Base-by-base conservation (phyloP, 2,888 invertebrate genomes). In the Parnassius apollo region DNA sequence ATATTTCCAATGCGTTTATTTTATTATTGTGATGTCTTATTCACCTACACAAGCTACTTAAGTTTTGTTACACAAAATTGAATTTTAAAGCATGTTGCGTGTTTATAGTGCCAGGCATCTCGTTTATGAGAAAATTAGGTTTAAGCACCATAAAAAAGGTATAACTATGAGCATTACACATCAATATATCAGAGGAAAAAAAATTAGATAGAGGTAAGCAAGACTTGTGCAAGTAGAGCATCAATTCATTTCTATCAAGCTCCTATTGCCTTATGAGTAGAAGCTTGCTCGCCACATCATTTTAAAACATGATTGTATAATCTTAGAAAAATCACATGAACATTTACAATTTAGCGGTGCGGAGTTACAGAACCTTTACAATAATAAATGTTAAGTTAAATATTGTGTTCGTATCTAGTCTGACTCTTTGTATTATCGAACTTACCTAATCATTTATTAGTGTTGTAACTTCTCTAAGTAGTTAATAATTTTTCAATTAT, bases 21-120 rank as follows among this genome's bases (percentile, higher is more conserved):
- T 67, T 64, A 64, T 57, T 57, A 51, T 54, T 62, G 65, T 55
- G 54, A 64, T 59, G 50, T 61, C 42, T 51, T 61, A 58, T 57
- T 67, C 64, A 66, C 65, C 51, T 57, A 66, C 65, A 66, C 61
- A 61, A 61, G 66, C 68, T 67, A 59, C 62, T 65, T 71, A 71
- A 68, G 71, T 77, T 81, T 69, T 77, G 75, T 77, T 84, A 78
- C 71, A 81, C 77, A 78, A 83, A 82, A 81, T 71, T 77, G 73
- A 74, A 72, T 78, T 77, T 70, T 79, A 79, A 82, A 78, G 85
- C 85, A 85, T 86, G 84, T 82, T 83, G 85, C 81, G 86, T 84
- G 83, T 83, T 75, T 68, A 69, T 69, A 69, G 68, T 66, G 64
- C 57, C 58, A 63, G 59, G 65, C 63, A 61, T 62, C 61, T 68